Base-by-base conservation (phyloP, 2,888 invertebrate genomes). In the Geotrupes spiniger region DNA sequence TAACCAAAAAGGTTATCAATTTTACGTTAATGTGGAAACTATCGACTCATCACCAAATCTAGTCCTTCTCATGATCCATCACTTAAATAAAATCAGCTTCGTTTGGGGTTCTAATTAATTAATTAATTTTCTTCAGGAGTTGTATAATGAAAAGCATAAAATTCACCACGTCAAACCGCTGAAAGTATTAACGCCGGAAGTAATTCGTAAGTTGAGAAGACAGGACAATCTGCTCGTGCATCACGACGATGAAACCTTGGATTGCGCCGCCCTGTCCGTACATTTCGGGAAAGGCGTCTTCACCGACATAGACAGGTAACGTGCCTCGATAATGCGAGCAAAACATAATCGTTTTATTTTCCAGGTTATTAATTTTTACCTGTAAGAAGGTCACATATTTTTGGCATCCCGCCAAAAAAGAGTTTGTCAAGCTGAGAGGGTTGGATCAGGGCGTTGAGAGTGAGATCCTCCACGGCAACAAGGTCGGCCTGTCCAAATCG, bases 361-460 rank as follows among this genome's bases (percentile, higher is more conserved):
- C 36, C 40, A 66, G 52, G 39, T 48, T 66, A 51, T 77, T 84
- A 2, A 77, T 83, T 56, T 92, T 94, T 72, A 80, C 78, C 0
- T 92, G 91, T 66, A 93, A 94, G 69, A 93, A 92, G 68, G 78
- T 90, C 51, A 81, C 81, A 0, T 85, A 92, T 61, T 77, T 92
- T 12, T 94, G 92, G 92, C 87, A 92, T 65, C 71, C 72, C 0
- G 78, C 79, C 21, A 79, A 79, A 15, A 79, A 80, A 29, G 79
- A 80, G 51, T 93, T 91, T 74, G 70, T 78, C 9, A 82, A 85
- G 59, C 73, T 93, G 26, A 80, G 79, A 31, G 92, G 92, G 2
- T 74, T 91, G 38, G 92, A 91, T 64, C 72, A 77, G 4, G 81
- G 82, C 4, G 81, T 85, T 12, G 70, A 78, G 0, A 84, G 84